Conservation (phyloP, 1,140 invertebrate genomes). For the Drosophila arawakana region DNA sequence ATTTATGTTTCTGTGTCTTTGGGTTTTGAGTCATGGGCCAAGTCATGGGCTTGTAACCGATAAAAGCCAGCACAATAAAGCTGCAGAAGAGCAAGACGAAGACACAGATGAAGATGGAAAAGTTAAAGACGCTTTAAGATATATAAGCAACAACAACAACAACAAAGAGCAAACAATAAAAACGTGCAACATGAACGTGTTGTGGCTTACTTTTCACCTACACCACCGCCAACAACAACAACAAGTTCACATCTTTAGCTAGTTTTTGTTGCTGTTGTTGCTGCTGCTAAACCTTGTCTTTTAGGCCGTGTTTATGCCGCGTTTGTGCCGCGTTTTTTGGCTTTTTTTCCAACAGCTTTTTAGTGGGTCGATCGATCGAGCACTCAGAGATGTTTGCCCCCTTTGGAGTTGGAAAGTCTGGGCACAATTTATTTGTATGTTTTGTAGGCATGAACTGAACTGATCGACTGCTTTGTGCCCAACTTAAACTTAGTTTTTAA, state of each 20-base stretch:
- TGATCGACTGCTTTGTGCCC: neutral
- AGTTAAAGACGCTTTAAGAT: constrained; percentile 32
- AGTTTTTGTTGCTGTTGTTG: constrained; percentile 12
- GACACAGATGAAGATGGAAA: neutral
- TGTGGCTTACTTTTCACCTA: constrained; percentile 50
- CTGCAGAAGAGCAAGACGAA: neutral
- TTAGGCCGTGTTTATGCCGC: constrained; percentile 38
- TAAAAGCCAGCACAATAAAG: constrained; percentile 20
- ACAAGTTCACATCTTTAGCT: constrained; percentile 3
- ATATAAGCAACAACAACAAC: constrained; percentile 1
- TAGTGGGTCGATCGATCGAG: constrained; percentile 35
- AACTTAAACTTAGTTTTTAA: too few species aligned
- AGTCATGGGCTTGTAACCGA: constrained; percentile 17
- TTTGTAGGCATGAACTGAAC: neutral
- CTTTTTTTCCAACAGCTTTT: constrained; percentile 3
- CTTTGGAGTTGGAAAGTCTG: constrained; percentile 6
- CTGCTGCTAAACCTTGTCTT: constrained; percentile 37
- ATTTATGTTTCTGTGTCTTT: constrained; percentile 50
- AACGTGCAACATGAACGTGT: constrained; percentile 37
- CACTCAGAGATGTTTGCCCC: neutral
- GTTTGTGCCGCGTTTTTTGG: neutral
- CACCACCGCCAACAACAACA: constrained; percentile 26
- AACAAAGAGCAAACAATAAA: neutral
- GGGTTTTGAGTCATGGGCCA: constrained; percentile 49
- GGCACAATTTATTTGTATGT: neutral